Evolutionary conservation across 2,113 vertebrate genomes (phyloP), one percentile per base, ranked within the genome.

Genomic region (Ptilonorhynchus violaceus): DNA sequence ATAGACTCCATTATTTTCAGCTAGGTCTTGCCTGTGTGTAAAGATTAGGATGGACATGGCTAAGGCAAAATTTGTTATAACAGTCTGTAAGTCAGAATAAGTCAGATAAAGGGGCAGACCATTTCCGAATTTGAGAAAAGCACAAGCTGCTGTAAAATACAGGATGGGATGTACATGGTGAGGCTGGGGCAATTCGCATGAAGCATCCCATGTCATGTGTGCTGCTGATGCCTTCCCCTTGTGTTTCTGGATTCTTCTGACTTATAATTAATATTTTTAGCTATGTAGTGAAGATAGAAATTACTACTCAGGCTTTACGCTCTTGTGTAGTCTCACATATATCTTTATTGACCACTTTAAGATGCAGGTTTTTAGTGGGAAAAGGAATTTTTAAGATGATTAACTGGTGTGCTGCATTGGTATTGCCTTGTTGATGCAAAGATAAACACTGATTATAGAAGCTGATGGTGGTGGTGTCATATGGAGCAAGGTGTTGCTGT

Each of bases 1-100:
- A 10, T 20, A 78, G 16, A 21, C 7, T 70, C 7, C 19, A 77
- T 70, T 85, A 27, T 76, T 77, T 83, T 94, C 42, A 88, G 24
- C 23, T 66, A 7, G 14, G 15, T 17, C 33, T 21, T 66, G 25
- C 15, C 22, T 69, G 0, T 2, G 0, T 69, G 53, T 85, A 13
- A 6, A 19, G 35, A 46, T 79, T 22, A 52, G 72, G n/a, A 33
- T 31, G 73, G 39, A 60, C 21, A 21, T 70, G 30, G 52, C 53
- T 64, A 11, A 62, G 58, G 10, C 21, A 63, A 50, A 58, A 19
- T 11, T 31, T 67, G 7, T 52, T 76, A 1, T 18, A 37, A 6
- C 22, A 44, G 37, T 60, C 49, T 55, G 20, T 67, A 46, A 72
- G 28, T 79, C 52, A 72, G 30, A 75, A 14, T 55, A 31, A n/a